Evolutionary conservation across 2,888 invertebrate genomes (phyloP).

Genomic region (Lapara coniferarum): DNA sequence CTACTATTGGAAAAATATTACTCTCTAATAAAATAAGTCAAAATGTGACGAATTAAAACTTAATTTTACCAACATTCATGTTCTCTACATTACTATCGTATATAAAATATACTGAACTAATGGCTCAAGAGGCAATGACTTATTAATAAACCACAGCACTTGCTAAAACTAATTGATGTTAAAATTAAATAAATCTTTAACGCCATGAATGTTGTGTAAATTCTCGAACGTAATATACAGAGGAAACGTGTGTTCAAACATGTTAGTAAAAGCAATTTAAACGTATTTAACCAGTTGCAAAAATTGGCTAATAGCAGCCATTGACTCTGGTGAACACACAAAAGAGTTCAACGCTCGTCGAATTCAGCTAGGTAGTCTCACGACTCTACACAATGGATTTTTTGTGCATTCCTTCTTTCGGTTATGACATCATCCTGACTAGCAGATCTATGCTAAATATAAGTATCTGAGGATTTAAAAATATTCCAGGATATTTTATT

Average conservation of each 20-base stretch:
- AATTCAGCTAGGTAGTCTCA: constrained; percentile 70
- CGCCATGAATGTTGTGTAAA: constrained; percentile 31
- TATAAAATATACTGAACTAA: not conserved
- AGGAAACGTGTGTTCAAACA: constrained; percentile 35
- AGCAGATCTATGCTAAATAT: constrained; percentile 23
- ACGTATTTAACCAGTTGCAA: constrained; percentile 60
- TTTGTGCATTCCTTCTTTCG: constrained; percentile 77
- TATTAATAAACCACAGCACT: constrained; percentile 3
- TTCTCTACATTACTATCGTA: not conserved
- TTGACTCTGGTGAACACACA: constrained; percentile 68
- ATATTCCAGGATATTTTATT: not conserved
- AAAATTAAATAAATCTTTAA: constrained; percentile 9
- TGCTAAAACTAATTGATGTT: not conserved
- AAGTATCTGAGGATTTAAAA: constrained; percentile 14
- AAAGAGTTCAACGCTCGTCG: constrained; percentile 81
- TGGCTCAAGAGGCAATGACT: constrained; percentile 8
- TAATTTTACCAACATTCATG: not conserved
- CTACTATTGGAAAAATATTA: not conserved
- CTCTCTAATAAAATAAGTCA: not conserved
- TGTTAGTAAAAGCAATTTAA: constrained; percentile 51
- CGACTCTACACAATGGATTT: constrained; percentile 80
- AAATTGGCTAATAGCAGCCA: constrained; percentile 75
- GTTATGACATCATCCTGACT: constrained; percentile 76
- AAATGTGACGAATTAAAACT: not conserved
- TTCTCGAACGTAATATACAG: constrained; percentile 18